phyloP scores from a whole-genome alignment of 2,888 invertebrate genomes.

The Agrochola lychnidis region DNA sequence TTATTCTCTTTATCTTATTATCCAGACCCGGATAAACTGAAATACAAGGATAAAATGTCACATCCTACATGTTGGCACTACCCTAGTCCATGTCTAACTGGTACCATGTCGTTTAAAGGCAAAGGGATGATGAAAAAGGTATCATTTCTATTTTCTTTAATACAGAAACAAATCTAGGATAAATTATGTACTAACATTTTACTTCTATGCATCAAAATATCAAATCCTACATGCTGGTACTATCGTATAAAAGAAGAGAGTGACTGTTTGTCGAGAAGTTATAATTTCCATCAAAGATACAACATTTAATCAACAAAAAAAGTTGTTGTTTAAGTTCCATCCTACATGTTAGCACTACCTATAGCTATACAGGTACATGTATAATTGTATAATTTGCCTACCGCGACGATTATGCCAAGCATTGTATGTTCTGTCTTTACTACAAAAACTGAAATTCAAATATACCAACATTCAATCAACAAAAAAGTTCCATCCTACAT shows the following conservation, averaged over 20 bases:
- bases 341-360: too few relatives aligned
- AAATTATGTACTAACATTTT: neutral
- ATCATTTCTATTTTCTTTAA: neutral
- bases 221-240: neutral
- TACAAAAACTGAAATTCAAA: neutral
- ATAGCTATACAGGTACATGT: too few relatives aligned
- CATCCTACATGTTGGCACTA: neutral
- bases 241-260: neutral
- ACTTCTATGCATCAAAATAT: constrained; percentile 17
- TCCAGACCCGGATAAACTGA: neutral
- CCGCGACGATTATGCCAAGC: too few relatives aligned
- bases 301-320: too few relatives aligned
- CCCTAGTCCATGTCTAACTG: neutral
- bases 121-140: neutral
- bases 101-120: too few relatives aligned
- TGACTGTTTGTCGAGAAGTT: neutral
- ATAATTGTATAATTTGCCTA: too few relatives aligned
- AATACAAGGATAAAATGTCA: constrained; percentile 6
- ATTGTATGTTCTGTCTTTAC: neutral
- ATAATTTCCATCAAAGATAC: neutral
- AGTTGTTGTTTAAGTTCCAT: too few relatives aligned
- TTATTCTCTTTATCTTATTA: constrained; percentile 6
- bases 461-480: neutral
- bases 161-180: neutral
- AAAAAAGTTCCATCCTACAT: neutral